Evolutionary conservation across 2,888 invertebrate species (phyloP).

Genomic region (Callimorpha dominula): DNA sequence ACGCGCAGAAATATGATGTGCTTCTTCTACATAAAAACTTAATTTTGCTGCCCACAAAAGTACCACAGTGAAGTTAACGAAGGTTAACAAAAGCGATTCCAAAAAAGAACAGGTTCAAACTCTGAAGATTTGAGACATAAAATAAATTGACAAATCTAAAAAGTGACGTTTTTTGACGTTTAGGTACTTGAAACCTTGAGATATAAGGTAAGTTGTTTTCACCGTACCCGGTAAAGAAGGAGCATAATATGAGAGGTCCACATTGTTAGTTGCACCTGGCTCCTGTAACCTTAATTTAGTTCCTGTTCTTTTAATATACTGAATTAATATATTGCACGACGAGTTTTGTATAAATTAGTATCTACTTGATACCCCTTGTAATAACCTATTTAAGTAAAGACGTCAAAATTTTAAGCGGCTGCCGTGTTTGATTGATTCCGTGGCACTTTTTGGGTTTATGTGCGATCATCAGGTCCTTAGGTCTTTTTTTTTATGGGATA

Average conservation of each 20-base stretch:
- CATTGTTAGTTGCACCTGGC: constrained; percentile 18
- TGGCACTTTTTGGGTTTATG: too few relatives aligned
- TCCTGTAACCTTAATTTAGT: constrained; percentile 11
- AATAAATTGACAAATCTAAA: background rate
- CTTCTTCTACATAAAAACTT: background rate
- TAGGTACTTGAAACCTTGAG: background rate
- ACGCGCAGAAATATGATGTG: background rate
- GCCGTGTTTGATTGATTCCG: background rate
- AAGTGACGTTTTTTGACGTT: background rate
- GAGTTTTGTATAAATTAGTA: constrained; percentile 5
- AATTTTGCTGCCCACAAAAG: background rate
- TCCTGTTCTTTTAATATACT: constrained; percentile 12
- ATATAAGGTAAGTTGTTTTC: background rate
- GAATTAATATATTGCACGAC: constrained; percentile 4
- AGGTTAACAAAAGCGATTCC: background rate
- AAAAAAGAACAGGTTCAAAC: too few relatives aligned
- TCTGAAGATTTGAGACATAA: too few relatives aligned
- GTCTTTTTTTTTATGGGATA: too few relatives aligned
- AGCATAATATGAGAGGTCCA: background rate
- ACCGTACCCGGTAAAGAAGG: background rate
- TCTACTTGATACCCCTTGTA: background rate
- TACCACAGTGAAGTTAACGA: background rate
- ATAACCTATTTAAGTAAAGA: background rate
- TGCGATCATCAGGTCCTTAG: too few relatives aligned
- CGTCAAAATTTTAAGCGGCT: background rate